A percentile compares a stretch with the other conserved stretches of the same genome.
phyloP scores from a whole-genome alignment of 2,797 vertebrate species.

The Acanthis flammea region DNA sequence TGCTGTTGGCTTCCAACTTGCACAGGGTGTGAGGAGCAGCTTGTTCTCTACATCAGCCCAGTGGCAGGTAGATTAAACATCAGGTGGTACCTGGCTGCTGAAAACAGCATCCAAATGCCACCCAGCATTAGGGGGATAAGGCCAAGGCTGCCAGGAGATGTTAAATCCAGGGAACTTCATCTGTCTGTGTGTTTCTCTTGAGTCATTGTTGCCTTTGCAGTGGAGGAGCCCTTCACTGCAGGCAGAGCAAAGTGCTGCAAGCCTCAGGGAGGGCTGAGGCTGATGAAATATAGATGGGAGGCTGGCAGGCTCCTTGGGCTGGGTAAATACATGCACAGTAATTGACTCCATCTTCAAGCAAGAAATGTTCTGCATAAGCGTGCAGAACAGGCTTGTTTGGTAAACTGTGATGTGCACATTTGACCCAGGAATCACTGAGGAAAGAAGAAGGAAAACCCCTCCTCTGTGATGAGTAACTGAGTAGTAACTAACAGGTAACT shows the following conservation, averaged over 20 bases:
- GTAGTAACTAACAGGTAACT: neutral
- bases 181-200: neutral
- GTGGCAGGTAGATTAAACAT: neutral
- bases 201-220: neutral
- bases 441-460: neutral
- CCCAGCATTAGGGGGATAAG: neutral
- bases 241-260: neutral
- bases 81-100: neutral
- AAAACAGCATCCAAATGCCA: slow-evolving; percentile 24
- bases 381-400: neutral
- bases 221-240: neutral
- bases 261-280: neutral
- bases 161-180: neutral
- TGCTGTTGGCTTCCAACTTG: neutral
- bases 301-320: neutral
- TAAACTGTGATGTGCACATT: neutral
- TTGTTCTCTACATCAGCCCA: neutral
- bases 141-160: neutral
- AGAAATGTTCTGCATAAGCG: neutral
- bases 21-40: neutral
- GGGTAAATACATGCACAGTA: neutral
- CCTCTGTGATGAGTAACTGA: neutral
- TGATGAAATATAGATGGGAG: slow-evolving; percentile 53
- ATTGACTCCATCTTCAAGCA: neutral
- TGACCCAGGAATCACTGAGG: neutral